A percentile compares a stretch with the other conserved stretches of the same genome.
Evolutionary conservation across 2,113 vertebrate species (phyloP).

Genomic region (Protobothrops flavoviridis): DNA sequence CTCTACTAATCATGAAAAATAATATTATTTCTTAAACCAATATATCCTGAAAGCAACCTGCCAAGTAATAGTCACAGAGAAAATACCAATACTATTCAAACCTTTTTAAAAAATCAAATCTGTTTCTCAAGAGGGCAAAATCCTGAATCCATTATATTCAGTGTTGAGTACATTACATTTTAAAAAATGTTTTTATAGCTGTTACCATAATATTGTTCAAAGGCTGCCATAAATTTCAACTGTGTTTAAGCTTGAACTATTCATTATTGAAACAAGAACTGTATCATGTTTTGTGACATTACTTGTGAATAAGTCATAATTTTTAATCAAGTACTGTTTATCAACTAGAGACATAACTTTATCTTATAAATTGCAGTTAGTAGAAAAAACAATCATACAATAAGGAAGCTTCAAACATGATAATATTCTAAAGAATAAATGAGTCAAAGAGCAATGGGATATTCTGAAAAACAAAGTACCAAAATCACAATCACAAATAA

Average conservation of each 20-base stretch:
- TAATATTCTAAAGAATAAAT: not conserved
- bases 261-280: not conserved
- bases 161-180: not conserved
- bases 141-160: not conserved
- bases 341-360: not conserved
- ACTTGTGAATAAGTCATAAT: not conserved
- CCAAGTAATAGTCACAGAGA: not conserved
- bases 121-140: not conserved
- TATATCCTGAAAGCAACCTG: not conserved
- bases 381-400: not conserved
- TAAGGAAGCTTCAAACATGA: not conserved
- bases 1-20: conserved; percentile 40
- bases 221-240: not conserved
- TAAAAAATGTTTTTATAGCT: not conserved
- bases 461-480: not conserved
- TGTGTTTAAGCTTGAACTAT: not conserved
- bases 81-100: not conserved
- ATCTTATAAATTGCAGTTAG: not conserved
- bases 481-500: not conserved
- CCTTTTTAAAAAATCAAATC: not conserved
- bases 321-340: not conserved
- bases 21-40: not conserved
- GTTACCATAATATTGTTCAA: not conserved
- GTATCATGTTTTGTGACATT: not conserved
- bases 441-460: not conserved